These are phyloP conservation scores for Caenorhabditis plicata DNA, from an alignment of 2,888 invertebrate genomes.

Conservation along the genomic window DNA sequence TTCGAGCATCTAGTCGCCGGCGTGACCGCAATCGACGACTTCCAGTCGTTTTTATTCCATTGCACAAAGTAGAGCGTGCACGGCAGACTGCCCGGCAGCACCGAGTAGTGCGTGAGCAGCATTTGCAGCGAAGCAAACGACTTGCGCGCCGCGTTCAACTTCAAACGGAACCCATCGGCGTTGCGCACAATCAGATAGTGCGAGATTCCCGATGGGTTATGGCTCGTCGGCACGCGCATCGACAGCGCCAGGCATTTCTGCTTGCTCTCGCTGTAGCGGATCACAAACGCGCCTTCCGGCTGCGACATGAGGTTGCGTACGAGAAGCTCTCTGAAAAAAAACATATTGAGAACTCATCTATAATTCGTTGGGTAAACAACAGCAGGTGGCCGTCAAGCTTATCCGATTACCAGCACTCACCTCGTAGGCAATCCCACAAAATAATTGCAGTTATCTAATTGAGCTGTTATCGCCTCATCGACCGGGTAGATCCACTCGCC, in stretches of 20 bases:
- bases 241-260: constrained; percentile 37
- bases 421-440: constrained; percentile 39
- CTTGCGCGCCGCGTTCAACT: constrained; percentile 26
- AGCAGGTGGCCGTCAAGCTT: background rate
- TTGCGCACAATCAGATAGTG: constrained; percentile 45
- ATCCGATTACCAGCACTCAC: constrained; percentile 7
- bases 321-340: constrained; percentile 29
- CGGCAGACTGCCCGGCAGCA: constrained; percentile 39
- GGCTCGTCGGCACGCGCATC: constrained; percentile 34
- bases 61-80: constrained; percentile 37
- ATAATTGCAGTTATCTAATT: constrained; percentile 41
- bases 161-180: constrained; percentile 38
- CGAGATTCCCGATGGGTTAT: constrained; percentile 38
- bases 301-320: constrained; percentile 31
- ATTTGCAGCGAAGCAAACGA: constrained; percentile 41
- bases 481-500: constrained; percentile 42
- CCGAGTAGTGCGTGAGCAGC: constrained; percentile 46
- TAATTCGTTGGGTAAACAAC: background rate
- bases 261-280: constrained; percentile 39
- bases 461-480: constrained; percentile 25
- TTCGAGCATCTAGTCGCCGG: background rate
- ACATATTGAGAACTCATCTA: background rate
- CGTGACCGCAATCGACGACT: background rate
- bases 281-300: constrained; percentile 45
- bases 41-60: constrained; percentile 40